Evolutionary conservation across 2,113 vertebrate species (phyloP), one percentile per base, ranked within the genome.

Genomic region (Plecturocebus donacophilus): DNA sequence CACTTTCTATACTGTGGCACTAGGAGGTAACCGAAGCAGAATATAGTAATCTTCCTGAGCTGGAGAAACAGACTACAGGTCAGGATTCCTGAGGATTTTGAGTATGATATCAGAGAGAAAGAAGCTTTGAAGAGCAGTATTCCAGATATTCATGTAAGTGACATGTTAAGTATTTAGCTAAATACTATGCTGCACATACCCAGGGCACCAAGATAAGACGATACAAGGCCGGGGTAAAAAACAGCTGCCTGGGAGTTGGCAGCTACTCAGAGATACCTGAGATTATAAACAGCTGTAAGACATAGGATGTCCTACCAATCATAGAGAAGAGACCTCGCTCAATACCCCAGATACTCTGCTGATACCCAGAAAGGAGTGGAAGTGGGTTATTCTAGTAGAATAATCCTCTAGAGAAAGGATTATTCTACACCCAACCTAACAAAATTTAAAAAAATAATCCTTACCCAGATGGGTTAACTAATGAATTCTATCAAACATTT

Each of bases 401-500:
- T 52, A 52, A 52, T 52, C 49, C 52, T 32, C 47, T 42, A 54
- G 45, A 66, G 25, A 49, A 73, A 58, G 71, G 45, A 10, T 16
- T 58, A 88, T 13, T 61, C 5, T 56, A 82, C 7, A 38, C 4
- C 32, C 5, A 80, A 9, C 8, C 21, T 86, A 71, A 79, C 14
- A 77, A 56, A 73, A 66, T 45, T 94, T 91, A 14, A 49, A 58
- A 79, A 82, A 92, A 30, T 4, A 92, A 52, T 54, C 49, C 11
- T 76, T 77, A n/a, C 27, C 12, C 32, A 79, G 14, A 84, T 52
- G 49, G 45, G 11, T 10, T 95, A 64, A 85, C 17, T 54, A 42
- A n/a, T 83, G 10, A 87, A 81, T 45, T 87, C 45, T 81, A 85
- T 3, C 5, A 91, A 94, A 94, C 47, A 91, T 45, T 70, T 96